Conservation (phyloP, 1,140 invertebrate species). For the Lordiphosa mommai region DNA sequence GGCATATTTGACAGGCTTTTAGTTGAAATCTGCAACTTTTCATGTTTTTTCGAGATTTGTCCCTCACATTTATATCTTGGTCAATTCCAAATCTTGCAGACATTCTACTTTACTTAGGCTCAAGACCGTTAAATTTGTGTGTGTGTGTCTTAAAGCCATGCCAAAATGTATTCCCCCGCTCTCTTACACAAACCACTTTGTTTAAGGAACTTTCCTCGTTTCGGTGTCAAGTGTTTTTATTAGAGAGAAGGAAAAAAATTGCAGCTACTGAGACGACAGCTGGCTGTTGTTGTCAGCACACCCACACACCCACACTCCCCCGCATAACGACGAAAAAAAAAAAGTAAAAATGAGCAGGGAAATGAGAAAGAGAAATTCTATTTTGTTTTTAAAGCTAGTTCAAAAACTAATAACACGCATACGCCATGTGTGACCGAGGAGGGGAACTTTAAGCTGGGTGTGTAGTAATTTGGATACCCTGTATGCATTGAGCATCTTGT, state of each 20-base stretch:
- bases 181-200: slow-evolving; percentile 21
- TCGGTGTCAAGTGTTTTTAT: slow-evolving; percentile 67
- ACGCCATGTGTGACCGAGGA: slow-evolving; percentile 38
- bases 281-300: neutral
- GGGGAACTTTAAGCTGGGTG: neutral
- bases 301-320: neutral
- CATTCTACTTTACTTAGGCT: too few species aligned
- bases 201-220: slow-evolving; percentile 52
- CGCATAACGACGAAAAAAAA: neutral
- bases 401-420: slow-evolving; percentile 36
- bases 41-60: too few species aligned
- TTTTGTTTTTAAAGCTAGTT: neutral
- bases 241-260: slow-evolving; percentile 25
- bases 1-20: too few species aligned
- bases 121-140: too few species aligned
- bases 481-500: too few species aligned
- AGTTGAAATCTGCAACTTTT: too few species aligned
- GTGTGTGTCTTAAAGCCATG: too few species aligned
- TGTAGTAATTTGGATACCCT: neutral
- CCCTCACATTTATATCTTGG: too few species aligned
- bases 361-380: slow-evolving; percentile 4
- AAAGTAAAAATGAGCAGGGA: slow-evolving; percentile 31
- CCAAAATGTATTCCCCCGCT: too few species aligned
- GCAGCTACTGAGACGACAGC: slow-evolving; percentile 10
- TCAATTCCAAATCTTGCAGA: too few species aligned